Percentiles rank a stretch among this genome's conserved stretches.
Evolutionary conservation across 2,888 invertebrate genomes (phyloP).

Genomic region (Rutpela maculata): DNA sequence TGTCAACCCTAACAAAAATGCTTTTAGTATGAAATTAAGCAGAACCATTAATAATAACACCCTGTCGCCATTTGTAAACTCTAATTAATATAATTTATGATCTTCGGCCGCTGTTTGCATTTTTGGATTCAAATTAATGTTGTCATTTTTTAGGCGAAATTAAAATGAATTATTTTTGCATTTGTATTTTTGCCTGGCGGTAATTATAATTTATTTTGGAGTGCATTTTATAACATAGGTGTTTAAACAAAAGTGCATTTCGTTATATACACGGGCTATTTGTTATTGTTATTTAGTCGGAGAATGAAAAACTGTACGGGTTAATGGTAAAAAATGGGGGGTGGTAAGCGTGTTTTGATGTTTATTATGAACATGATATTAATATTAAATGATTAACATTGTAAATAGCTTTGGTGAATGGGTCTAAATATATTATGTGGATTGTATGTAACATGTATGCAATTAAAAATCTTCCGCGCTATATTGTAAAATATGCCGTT

Average conservation of each 20-base stretch:
- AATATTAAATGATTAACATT: slow-evolving; percentile 22
- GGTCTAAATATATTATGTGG: slow-evolving; percentile 5
- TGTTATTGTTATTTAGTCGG: background rate
- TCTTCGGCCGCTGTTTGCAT: slow-evolving; percentile 52
- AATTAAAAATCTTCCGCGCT: slow-evolving; percentile 1
- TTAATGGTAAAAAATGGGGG: slow-evolving; percentile 21
- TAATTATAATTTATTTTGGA: slow-evolving; percentile 31
- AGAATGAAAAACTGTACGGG: background rate
- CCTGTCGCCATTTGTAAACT: slow-evolving; percentile 62
- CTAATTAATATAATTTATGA: slow-evolving; percentile 64
- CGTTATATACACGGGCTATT: slow-evolving; percentile 26
- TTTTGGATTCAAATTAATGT: slow-evolving; percentile 62
- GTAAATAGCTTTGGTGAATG: slow-evolving; percentile 12
- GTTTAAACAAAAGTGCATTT: slow-evolving; percentile 37
- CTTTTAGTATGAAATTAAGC: slow-evolving; percentile 72
- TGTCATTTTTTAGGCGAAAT: slow-evolving; percentile 67
- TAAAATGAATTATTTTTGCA: slow-evolving; percentile 68
- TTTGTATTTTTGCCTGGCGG: slow-evolving; percentile 23
- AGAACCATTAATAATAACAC: slow-evolving; percentile 68
- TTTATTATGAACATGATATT: slow-evolving; percentile 7
- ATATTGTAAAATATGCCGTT: background rate
- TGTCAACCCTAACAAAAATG: slow-evolving; percentile 71
- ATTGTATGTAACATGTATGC: background rate
- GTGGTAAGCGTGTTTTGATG: slow-evolving; percentile 15
- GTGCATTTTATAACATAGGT: slow-evolving; percentile 28